Base-by-base conservation (phyloP, 2,888 invertebrate genomes). In the Serripes groenlandicus region DNA sequence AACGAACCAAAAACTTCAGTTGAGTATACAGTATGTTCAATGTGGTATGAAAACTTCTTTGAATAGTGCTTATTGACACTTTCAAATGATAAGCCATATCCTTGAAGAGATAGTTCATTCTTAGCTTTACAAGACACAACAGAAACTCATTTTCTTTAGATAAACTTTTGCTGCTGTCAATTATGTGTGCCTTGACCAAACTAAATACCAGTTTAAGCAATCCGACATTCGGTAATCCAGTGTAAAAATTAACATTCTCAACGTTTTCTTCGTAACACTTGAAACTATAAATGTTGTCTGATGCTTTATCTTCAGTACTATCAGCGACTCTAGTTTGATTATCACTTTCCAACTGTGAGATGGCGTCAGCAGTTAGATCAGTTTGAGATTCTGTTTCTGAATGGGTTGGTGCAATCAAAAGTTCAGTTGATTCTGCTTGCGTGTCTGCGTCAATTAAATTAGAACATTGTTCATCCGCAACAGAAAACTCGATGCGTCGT, bases 111-210 rank as follows among this genome's bases (percentile, higher is more conserved):
- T 73, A 72, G 62, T 78, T 70, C 69, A 83, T 60, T 34, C 76
- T 72, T 26, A 83, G 58, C 35, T 76, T 75, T 28, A 80, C 58
- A 0, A 83, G 37, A n/a, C 75, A 75, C 23, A 83, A 23, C n/a
- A 83, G 23, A 56, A 77, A 69, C 30, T 73, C 42, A 28, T 83
- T 58, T 49, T 76, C 75, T 58, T 76, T 79, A 3, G 80, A 49
- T 15, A 83, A 68, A 7, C 21, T 7, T 28, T 72, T 80, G 32
- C 37, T 74, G 58, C 42, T 71, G 1, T 32, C 62, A 54, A 23
- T 64, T 56, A 74, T 74, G 37, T 78, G 66, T 18, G n/a, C 32
- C 23, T 75, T 52, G 23, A 80, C 30, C 28, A 75, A 64, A 18
- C 56, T n/a, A 56, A 75, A 78, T n/a, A 78, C 62, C 28, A 23